These are phyloP conservation scores for Pangasius mekongensis DNA, from an alignment of 2,797 vertebrate genomes.

Conservation along the genomic window DNA sequence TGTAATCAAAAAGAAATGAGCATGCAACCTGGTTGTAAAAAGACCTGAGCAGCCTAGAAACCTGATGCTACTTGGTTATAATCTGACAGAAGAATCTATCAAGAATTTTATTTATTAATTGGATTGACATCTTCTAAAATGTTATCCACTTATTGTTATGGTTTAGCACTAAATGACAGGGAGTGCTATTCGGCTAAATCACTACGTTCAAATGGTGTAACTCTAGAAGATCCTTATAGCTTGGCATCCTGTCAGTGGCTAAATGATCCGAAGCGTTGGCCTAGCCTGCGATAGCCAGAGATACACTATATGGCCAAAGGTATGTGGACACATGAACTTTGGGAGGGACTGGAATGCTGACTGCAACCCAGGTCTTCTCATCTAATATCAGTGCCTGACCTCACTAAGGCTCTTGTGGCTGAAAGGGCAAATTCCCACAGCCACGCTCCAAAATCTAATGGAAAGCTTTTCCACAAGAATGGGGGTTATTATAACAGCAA, in stretches of 20 bases:
- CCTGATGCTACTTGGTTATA: not conserved
- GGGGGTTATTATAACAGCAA: not conserved
- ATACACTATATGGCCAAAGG: not conserved
- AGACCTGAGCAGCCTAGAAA: not conserved
- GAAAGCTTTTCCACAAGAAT: not conserved
- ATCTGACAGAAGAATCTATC: not conserved
- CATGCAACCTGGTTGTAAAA: not conserved
- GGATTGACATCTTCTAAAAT: not conserved
- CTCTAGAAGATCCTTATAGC: too few relatives aligned
- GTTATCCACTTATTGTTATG: too few relatives aligned
- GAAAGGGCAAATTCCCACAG: not conserved
- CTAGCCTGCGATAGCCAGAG: too few relatives aligned
- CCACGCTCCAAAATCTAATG: not conserved
- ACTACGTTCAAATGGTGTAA: too few relatives aligned
- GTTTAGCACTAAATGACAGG: not conserved
- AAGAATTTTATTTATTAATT: not conserved
- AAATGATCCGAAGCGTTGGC: too few relatives aligned
- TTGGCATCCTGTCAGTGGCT: too few relatives aligned
- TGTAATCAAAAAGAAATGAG: not conserved
- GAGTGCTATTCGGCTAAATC: too few relatives aligned
- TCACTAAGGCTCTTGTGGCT: not conserved
- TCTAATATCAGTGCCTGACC: not conserved
- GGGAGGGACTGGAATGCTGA: not conserved
- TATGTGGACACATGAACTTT: not conserved
- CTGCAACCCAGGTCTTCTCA: not conserved